These are phyloP conservation scores for Etheostoma cragini DNA, from an alignment of 2,113 vertebrate species.

Conservation along the genomic window DNA sequence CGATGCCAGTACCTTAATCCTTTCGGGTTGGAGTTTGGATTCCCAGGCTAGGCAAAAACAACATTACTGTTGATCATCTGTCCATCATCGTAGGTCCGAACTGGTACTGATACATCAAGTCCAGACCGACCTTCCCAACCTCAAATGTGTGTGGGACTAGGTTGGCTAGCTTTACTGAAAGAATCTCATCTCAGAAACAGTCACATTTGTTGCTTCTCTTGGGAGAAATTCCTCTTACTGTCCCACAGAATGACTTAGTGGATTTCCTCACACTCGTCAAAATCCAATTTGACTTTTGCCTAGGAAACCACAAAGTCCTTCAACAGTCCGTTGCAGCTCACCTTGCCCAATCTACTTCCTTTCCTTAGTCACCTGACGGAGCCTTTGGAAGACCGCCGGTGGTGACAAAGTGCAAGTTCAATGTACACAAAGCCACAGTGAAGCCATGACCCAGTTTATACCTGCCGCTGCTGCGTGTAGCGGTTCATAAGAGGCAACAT, in stretches of 20 bases:
- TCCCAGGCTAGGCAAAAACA: too few species aligned
- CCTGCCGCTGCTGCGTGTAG: conserved; percentile 28
- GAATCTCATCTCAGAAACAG: neutral
- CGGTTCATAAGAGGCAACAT: conserved; percentile 34
- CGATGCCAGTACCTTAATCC: too few species aligned
- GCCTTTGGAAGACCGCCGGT: conserved; percentile 14
- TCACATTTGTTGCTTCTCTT: neutral
- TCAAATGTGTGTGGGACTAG: too few species aligned
- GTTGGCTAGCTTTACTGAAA: neutral
- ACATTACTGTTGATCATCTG: too few species aligned
- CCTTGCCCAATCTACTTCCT: conserved; percentile 24
- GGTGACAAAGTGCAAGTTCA: conserved; percentile 68
- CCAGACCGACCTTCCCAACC: too few species aligned
- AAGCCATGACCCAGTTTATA: conserved; percentile 67
- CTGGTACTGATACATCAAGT: too few species aligned
- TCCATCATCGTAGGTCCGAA: too few species aligned
- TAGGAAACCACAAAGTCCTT: conserved; percentile 8
- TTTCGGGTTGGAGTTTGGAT: too few species aligned
- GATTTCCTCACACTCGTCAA: conserved; percentile 25
- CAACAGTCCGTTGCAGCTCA: conserved; percentile 18
- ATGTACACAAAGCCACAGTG: conserved; percentile 65
- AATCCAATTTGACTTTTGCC: conserved; percentile 52
- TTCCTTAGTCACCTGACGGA: conserved; percentile 62
- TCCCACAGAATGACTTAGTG: neutral
- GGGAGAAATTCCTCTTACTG: conserved; percentile 20